phyloP scores from a whole-genome alignment of 2,797 vertebrate species.

The Mus minutoides region DNA sequence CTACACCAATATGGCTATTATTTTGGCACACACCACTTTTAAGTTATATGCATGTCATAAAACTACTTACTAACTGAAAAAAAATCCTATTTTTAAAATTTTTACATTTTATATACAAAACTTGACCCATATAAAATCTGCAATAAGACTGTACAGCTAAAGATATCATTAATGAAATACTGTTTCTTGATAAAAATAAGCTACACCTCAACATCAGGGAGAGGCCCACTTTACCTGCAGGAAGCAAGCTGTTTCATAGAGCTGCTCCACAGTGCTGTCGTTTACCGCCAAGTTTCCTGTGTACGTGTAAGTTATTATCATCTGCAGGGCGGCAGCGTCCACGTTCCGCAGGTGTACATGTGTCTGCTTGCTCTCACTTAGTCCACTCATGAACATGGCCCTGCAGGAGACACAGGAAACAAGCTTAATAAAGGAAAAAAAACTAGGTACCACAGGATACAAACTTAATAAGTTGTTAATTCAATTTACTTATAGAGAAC shows the following conservation, averaged over 20 bases:
- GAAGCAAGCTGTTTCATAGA: constrained; percentile 99
- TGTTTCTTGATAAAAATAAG: not conserved
- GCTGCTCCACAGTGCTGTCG: constrained; percentile 97
- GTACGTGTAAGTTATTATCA: constrained; percentile 98
- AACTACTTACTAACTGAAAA: not conserved
- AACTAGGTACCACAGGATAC: not conserved
- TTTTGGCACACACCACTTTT: not conserved
- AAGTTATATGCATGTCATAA: not conserved
- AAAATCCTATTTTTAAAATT: constrained; percentile 7
- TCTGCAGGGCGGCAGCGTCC: constrained; percentile 96
- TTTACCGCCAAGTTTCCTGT: constrained; percentile 97
- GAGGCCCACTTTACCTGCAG: constrained; percentile 91
- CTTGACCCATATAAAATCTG: not conserved
- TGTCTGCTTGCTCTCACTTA: constrained; percentile 99
- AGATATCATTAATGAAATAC: not conserved
- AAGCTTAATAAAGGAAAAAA: constrained; percentile 3
- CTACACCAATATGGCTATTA: not conserved
- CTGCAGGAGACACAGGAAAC: constrained; percentile 83
- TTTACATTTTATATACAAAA: constrained; percentile 20
- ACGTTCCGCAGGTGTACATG: constrained; percentile 98
- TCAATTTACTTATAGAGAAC: constrained; percentile 10
- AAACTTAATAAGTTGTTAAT: not conserved
- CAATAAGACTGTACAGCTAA: not conserved
- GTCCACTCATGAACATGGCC: constrained; percentile 99
- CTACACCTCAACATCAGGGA: not conserved